phyloP scores from a whole-genome alignment of 23 tunicate genomes.

The Halocynthia roretzi region DNA sequence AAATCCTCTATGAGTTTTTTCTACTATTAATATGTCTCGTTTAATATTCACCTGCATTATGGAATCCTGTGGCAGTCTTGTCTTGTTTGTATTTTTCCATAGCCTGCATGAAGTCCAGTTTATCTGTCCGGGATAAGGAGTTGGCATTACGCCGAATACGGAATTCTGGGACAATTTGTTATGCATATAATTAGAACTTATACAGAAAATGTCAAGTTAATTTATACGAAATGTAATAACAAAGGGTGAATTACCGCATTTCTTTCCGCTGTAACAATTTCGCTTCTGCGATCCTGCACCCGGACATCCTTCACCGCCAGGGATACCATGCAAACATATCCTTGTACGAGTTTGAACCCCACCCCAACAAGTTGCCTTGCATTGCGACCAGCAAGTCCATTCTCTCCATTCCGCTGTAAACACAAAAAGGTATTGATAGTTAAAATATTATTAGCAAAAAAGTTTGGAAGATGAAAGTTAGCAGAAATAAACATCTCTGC shows the following conservation, averaged over 20 bases:
- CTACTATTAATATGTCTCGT: neutral
- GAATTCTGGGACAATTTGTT: conserved; percentile 1
- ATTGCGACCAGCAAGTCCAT: conserved; percentile 24
- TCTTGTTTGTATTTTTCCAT: conserved; percentile 17
- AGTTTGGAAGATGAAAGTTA: too few relatives aligned
- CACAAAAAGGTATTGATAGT: too few relatives aligned
- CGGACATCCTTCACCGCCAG: conserved; percentile 13
- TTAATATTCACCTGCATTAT: conserved; percentile 10
- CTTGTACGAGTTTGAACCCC: conserved; percentile 16
- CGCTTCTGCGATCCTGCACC: conserved; percentile 12
- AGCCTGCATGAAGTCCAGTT: conserved; percentile 9
- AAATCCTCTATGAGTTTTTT: neutral
- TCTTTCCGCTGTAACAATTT: conserved; percentile 8
- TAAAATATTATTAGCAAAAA: too few relatives aligned
- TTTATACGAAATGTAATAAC: neutral
- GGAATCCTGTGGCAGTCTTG: conserved; percentile 13
- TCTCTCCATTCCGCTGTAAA: conserved; percentile 16
- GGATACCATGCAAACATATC: conserved; percentile 16
- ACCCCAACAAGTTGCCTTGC: conserved; percentile 27
- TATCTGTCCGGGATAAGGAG: neutral
- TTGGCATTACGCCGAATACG: conserved; percentile 11
- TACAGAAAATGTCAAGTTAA: neutral
- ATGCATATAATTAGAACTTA: neutral
- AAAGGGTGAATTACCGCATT: conserved; percentile 1
- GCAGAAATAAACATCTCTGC: too few relatives aligned